Evolutionary conservation across 2,113 vertebrate genomes (phyloP).

Genomic region (Axis porcinus): DNA sequence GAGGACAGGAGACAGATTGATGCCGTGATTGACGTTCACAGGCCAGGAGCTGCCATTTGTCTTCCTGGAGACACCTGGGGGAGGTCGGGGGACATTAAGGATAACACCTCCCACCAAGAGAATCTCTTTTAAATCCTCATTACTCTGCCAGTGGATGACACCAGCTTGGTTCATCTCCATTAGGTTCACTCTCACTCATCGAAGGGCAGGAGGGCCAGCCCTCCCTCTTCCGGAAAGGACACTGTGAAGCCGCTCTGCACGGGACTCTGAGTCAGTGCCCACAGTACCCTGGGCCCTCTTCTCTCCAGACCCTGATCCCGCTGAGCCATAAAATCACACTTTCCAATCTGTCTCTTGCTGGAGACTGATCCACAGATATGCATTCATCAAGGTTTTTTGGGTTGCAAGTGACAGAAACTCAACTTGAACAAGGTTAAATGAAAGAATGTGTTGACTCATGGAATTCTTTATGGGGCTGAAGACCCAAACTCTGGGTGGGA

Average conservation of each 20-base stretch:
- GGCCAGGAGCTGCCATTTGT: neutral
- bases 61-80: neutral
- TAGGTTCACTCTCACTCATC: neutral
- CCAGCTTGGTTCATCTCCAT: neutral
- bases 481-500: neutral
- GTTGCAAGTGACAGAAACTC: neutral
- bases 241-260: neutral
- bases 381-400: neutral
- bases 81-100: neutral
- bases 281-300: no score
- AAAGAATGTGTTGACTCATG: neutral
- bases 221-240: neutral
- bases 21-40: neutral
- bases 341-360: neutral
- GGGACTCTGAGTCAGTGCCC: neutral
- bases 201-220: neutral
- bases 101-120: neutral
- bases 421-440: neutral
- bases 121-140: constrained; percentile 11
- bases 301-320: neutral
- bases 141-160: neutral
- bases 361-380: neutral
- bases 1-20: neutral
- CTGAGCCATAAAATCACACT: neutral
- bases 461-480: neutral